Conservation (phyloP, 2,797 vertebrate species). For the Hydrophis major region DNA sequence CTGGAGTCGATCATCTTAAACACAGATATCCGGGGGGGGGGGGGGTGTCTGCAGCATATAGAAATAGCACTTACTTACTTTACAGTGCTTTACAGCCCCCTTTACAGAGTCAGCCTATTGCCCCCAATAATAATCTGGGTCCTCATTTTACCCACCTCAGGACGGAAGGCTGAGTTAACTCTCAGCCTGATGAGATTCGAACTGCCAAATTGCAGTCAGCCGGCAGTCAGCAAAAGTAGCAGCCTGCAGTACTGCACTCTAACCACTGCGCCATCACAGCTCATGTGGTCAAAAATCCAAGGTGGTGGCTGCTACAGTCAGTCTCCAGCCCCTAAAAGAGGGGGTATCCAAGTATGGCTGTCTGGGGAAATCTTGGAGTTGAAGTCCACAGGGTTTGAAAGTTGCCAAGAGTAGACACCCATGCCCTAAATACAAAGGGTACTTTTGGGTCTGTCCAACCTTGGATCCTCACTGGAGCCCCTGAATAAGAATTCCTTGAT, state of each 20-base stretch:
- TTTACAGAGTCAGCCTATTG: too few species aligned
- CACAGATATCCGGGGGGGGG: background rate
- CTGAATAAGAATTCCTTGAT: background rate
- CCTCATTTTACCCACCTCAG: too few species aligned
- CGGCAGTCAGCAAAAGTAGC: too few species aligned
- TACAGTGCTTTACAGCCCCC: too few species aligned
- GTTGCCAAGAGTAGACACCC: background rate
- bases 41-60: background rate
- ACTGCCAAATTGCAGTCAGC: too few species aligned
- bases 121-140: too few species aligned
- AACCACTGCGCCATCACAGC: too few species aligned
- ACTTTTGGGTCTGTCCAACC: background rate
- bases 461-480: background rate
- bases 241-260: too few species aligned
- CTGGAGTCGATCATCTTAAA: background rate
- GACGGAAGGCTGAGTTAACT: too few species aligned
- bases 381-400: background rate
- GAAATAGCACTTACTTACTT: too few species aligned
- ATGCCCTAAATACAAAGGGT: background rate
- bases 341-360: background rate
- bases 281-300: background rate
- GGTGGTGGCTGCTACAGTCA: background rate
- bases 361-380: background rate
- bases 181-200: too few species aligned
- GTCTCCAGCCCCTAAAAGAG: background rate